Evolutionary conservation across 1,140 invertebrate species (phyloP).

Genomic region (Camponotus floridanus): DNA sequence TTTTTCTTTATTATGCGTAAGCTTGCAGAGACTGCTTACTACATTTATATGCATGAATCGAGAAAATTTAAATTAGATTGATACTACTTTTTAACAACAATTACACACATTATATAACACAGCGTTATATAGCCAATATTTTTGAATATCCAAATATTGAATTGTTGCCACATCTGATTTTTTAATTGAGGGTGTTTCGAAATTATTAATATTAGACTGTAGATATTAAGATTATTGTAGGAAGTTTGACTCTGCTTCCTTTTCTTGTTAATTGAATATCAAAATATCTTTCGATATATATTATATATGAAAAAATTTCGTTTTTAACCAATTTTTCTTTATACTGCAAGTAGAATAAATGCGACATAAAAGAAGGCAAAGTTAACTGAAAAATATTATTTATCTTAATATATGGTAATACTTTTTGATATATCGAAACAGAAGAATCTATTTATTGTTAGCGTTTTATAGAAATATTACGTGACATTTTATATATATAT

Average conservation of each 20-base stretch:
- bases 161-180: background rate
- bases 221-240: background rate
- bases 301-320: background rate
- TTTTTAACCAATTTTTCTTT: background rate
- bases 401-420: background rate
- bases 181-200: no score
- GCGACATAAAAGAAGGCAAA: background rate
- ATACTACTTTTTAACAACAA: conserved; percentile 7
- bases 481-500: background rate
- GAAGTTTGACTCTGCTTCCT: background rate
- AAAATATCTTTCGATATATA: conserved; percentile 6
- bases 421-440: background rate
- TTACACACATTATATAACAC: background rate
- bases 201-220: no score
- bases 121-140: background rate
- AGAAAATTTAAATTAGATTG: conserved; percentile 8
- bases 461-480: background rate
- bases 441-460: background rate
- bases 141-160: background rate
- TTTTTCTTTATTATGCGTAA: conserved; percentile 23
- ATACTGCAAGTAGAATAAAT: background rate
- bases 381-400: background rate
- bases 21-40: conserved; percentile 35
- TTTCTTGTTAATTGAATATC: background rate
- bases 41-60: conserved; percentile 26